These are phyloP conservation scores for Coryphaenoides rupestris DNA, from an alignment of 2,113 vertebrate genomes.

Conservation along the genomic window DNA sequence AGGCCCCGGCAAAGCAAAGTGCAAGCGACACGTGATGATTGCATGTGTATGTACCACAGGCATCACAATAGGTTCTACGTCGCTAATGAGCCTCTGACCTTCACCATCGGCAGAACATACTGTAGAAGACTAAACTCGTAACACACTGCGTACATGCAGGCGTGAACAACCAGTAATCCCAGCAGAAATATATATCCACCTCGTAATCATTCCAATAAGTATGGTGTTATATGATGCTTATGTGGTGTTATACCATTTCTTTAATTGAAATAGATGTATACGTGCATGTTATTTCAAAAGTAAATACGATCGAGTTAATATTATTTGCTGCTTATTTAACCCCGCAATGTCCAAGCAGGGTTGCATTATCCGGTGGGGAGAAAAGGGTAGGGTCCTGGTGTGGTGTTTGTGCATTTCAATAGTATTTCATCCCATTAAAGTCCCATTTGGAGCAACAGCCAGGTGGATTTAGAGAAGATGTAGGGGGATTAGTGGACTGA, in stretches of 20 bases:
- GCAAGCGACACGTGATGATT: conserved; percentile 54
- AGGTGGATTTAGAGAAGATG: conserved; percentile 67
- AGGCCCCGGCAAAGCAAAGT: conserved; percentile 5
- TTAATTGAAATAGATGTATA: not conserved
- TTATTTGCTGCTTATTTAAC: not conserved
- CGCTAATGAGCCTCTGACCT: conserved; percentile 67
- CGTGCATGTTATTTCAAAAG: not conserved
- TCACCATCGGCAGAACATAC: conserved; percentile 53
- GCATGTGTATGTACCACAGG: conserved; percentile 65
- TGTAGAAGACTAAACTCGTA: conserved; percentile 36
- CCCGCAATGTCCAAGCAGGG: not conserved
- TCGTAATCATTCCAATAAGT: too few relatives aligned
- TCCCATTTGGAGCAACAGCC: conserved; percentile 48
- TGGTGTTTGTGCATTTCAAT: conserved; percentile 46
- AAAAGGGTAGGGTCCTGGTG: conserved; percentile 36
- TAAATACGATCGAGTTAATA: not conserved
- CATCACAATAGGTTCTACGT: conserved; percentile 60
- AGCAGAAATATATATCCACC: too few relatives aligned
- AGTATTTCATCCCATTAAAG: conserved; percentile 47
- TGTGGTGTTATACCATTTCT: too few relatives aligned
- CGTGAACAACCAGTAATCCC: conserved; percentile 31
- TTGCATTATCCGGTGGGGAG: not conserved
- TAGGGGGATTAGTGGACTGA: conserved; percentile 64
- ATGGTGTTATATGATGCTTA: too few relatives aligned
- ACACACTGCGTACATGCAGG: conserved; percentile 38